These are phyloP conservation scores for Thunnus thynnus DNA, from an alignment of 2,113 vertebrate genomes.

Conservation along the genomic window DNA sequence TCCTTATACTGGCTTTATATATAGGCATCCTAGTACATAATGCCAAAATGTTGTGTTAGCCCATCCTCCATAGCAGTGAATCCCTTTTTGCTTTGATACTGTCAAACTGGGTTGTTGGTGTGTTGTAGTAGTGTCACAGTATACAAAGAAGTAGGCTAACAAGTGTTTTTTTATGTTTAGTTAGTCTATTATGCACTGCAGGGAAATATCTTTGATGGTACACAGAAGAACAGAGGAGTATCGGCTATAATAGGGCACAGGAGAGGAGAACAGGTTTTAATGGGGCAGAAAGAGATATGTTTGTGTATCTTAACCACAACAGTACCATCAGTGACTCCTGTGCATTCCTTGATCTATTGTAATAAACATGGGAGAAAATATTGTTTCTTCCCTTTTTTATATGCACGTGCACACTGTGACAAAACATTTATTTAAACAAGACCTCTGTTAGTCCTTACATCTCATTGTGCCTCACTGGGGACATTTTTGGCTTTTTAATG, in stretches of 20 bases:
- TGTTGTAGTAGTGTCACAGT: slow-evolving; percentile 43
- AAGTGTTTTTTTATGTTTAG: slow-evolving; percentile 69
- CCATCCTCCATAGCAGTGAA: slow-evolving; percentile 1
- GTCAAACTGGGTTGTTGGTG: slow-evolving; percentile 25
- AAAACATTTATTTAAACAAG: slow-evolving; percentile 2
- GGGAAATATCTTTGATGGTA: slow-evolving; percentile 68
- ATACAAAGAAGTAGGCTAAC: slow-evolving; percentile 59
- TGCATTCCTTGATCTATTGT: slow-evolving; percentile 42
- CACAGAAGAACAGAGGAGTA: slow-evolving; percentile 60
- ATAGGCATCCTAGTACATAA: neutral
- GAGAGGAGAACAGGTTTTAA: slow-evolving; percentile 73
- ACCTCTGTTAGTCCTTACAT: neutral
- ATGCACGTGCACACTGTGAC: neutral
- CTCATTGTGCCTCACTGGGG: neutral
- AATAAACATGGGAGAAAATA: slow-evolving; percentile 11
- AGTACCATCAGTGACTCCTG: slow-evolving; percentile 23
- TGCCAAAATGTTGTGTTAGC: neutral
- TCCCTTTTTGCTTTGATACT: slow-evolving; percentile 32
- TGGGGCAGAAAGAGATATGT: slow-evolving; percentile 69
- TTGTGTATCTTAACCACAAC: slow-evolving; percentile 61
- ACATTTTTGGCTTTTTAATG: no score
- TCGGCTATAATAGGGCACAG: slow-evolving; percentile 65
- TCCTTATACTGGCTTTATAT: neutral
- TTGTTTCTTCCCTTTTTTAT: neutral
- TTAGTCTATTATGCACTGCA: slow-evolving; percentile 69